These are phyloP conservation scores for Thera britannica DNA, from an alignment of 2,888 invertebrate genomes.

Conservation along the genomic window DNA sequence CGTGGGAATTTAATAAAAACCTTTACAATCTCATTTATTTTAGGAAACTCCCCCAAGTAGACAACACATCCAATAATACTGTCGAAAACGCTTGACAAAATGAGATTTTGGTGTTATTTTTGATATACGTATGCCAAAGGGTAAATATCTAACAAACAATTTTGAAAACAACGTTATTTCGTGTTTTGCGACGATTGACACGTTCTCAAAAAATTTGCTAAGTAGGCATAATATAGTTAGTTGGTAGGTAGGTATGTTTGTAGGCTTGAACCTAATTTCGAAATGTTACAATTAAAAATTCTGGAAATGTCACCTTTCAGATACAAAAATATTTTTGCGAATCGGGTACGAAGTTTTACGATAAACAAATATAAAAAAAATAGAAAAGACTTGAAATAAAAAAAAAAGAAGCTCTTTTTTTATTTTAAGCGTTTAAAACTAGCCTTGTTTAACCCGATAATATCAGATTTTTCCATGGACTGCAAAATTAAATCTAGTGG, in stretches of 20 bases:
- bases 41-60: conserved; percentile 23
- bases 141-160: too few species aligned
- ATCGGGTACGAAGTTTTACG: too few species aligned
- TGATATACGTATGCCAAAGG: background rate
- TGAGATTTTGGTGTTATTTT: conserved; percentile 8
- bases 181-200: background rate
- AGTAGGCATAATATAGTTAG: too few species aligned
- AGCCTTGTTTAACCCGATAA: background rate
- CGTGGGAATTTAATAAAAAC: background rate
- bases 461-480: conserved; percentile 38
- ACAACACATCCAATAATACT: conserved; percentile 21
- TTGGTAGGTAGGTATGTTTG: too few species aligned
- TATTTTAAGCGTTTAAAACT: conserved; percentile 1
- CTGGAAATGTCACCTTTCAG: too few species aligned
- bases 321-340: too few species aligned
- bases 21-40: conserved; percentile 12
- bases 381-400: too few species aligned
- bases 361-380: too few species aligned
- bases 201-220: background rate
- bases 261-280: too few species aligned
- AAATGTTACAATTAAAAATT: too few species aligned
- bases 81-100: conserved; percentile 6
- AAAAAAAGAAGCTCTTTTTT: too few species aligned
- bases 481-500: conserved; percentile 40
- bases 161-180: too few species aligned